Percentiles rank a stretch among this genome's conserved stretches.
These are phyloP conservation scores for Parnassius smintheus DNA, from an alignment of 2,888 invertebrate species.

Conservation along the genomic window DNA sequence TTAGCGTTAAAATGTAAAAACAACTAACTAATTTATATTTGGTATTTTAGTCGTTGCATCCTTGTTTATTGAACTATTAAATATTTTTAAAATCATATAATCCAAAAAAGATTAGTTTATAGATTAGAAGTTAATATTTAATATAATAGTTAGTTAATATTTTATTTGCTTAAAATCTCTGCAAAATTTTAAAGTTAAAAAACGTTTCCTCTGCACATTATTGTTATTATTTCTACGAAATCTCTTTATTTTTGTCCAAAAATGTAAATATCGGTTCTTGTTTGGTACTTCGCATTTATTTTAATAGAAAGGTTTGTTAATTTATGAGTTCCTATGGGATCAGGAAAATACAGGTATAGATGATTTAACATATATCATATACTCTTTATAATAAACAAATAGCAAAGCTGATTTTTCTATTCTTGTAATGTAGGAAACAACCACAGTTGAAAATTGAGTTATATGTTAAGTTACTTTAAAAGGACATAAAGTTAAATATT, in stretches of 20 bases:
- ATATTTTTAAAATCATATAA: too few relatives aligned
- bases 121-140: not conserved
- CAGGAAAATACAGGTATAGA: too few relatives aligned
- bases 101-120: not conserved
- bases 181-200: not conserved
- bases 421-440: too few relatives aligned
- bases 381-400: too few relatives aligned
- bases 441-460: too few relatives aligned
- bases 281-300: conserved; percentile 13
- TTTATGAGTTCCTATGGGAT: too few relatives aligned
- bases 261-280: conserved; percentile 12
- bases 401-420: too few relatives aligned
- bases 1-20: conserved; percentile 1
- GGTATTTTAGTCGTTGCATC: conserved; percentile 16
- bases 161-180: conserved; percentile 11
- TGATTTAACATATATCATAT: too few relatives aligned
- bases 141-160: not conserved
- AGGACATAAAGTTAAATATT: too few relatives aligned
- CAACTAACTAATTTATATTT: conserved; percentile 17
- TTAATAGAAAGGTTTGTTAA: not conserved
- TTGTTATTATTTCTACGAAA: conserved; percentile 4
- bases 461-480: too few relatives aligned
- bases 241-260: not conserved
- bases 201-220: conserved; percentile 13
- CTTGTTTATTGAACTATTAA: not conserved